phyloP scores from a whole-genome alignment of 2,888 invertebrate species.

The Timandra comae region DNA sequence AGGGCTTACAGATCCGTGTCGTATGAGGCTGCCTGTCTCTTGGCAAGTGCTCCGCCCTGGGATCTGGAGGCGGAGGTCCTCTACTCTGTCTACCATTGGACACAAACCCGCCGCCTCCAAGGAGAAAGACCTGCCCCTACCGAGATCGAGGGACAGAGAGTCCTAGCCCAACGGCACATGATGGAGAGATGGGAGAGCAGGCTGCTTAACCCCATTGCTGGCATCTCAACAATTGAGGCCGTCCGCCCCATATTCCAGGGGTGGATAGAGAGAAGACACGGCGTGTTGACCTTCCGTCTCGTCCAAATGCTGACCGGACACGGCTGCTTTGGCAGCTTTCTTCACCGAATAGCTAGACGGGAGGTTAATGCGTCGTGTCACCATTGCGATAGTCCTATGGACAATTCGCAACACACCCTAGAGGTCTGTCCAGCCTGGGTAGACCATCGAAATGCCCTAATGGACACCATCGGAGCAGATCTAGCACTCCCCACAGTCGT shows the following conservation, averaged over 20 bases:
- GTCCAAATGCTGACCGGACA: not conserved
- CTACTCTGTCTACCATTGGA: too few species aligned
- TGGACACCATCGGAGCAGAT: not conserved
- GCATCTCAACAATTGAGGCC: not conserved
- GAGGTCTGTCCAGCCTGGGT: not conserved
- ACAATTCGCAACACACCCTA: not conserved
- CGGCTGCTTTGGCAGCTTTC: constrained; percentile 1
- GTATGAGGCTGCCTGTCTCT: not conserved
- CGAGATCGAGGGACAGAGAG: too few species aligned
- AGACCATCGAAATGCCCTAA: not conserved
- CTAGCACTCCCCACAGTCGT: constrained; percentile 9
- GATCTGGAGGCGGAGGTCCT: not conserved
- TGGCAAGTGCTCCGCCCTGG: not conserved
- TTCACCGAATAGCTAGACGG: not conserved
- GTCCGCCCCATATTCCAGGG: not conserved
- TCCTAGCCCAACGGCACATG: not conserved
- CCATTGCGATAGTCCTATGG: not conserved
- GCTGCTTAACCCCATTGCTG: not conserved
- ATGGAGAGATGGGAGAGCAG: not conserved
- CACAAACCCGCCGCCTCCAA: too few species aligned
- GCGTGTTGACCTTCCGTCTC: not conserved
- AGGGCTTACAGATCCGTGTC: not conserved
- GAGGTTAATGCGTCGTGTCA: not conserved
- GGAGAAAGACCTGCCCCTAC: too few species aligned
- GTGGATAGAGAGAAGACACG: not conserved